Evolutionary conservation across 2,113 vertebrate species (phyloP).

Genomic region (Indicator indicator): DNA sequence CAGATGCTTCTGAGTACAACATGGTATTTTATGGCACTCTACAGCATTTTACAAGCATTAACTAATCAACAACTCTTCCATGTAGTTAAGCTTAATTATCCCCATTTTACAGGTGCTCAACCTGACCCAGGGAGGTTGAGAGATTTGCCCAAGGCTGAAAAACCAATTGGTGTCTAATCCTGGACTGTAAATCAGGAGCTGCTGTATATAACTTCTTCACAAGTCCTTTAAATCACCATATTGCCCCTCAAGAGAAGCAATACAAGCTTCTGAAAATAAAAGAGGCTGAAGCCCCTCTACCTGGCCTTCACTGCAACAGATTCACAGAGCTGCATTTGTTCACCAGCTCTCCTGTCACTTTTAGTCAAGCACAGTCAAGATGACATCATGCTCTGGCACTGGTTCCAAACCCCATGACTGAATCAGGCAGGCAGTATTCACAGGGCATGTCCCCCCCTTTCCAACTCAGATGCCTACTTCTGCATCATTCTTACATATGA

Average conservation of each 20-base stretch:
- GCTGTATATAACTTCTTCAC: not conserved
- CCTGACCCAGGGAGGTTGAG: not conserved
- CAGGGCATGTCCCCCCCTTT: not conserved
- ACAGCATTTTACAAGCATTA: constrained; percentile 50
- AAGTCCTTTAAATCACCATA: not conserved
- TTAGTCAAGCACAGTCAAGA: not conserved
- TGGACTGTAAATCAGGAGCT: not conserved
- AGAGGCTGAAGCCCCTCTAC: not conserved
- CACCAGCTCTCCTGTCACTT: not conserved
- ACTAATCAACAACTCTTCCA: constrained; percentile 47
- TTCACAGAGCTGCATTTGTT: not conserved
- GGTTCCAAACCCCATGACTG: not conserved
- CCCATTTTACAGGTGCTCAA: constrained; percentile 45
- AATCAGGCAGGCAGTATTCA: not conserved
- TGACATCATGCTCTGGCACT: not conserved
- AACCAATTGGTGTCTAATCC: not conserved
- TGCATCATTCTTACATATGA: not conserved
- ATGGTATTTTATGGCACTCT: constrained; percentile 34
- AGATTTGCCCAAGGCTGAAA: not conserved
- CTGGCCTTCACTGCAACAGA: fast-evolving
- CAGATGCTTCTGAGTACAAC: constrained; percentile 7
- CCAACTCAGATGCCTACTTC: not conserved
- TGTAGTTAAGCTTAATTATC: constrained; percentile 54
- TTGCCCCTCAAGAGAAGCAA: not conserved
- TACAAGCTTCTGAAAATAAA: not conserved